A percentile compares a stretch with the other conserved stretches of the same genome.
Evolutionary conservation across 1,140 invertebrate species (phyloP).

Genomic region (Bombus picipes): DNA sequence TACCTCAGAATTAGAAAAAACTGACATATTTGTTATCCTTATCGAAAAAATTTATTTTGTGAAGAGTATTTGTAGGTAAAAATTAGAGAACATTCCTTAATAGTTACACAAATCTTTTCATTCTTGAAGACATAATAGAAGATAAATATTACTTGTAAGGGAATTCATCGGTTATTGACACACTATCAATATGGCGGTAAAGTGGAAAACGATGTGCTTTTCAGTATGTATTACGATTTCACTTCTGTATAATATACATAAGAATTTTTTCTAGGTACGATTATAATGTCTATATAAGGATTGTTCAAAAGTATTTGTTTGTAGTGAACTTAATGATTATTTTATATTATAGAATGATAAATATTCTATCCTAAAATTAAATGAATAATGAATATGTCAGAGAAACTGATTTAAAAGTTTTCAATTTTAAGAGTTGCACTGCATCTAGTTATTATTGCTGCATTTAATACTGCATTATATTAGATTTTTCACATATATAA

Average conservation of each 20-base stretch:
- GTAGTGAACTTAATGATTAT: background rate
- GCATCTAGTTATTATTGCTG: background rate
- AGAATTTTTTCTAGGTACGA: constrained; percentile 51
- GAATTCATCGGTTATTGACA: constrained; percentile 61
- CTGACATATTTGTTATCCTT: background rate
- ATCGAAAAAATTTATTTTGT: background rate
- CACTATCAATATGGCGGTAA: constrained; percentile 67
- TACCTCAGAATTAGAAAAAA: constrained; percentile 13
- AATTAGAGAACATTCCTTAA: background rate
- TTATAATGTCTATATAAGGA: background rate
- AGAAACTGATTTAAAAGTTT: constrained; percentile 24
- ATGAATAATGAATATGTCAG: constrained; percentile 6
- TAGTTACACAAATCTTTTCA: background rate
- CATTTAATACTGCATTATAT: background rate
- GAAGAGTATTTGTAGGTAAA: background rate
- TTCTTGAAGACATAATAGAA: background rate
- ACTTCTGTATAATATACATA: constrained; percentile 24
- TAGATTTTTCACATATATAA: background rate
- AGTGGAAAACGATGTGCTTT: constrained; percentile 51
- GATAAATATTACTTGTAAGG: constrained; percentile 15
- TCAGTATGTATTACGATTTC: constrained; percentile 42
- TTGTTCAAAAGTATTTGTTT: background rate
- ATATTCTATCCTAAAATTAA: constrained; percentile 7
- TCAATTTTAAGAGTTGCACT: constrained; percentile 8
- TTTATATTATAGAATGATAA: constrained; percentile 3